These are phyloP conservation scores for Pocota personata DNA, from an alignment of 2,888 invertebrate genomes.

Conservation along the genomic window DNA sequence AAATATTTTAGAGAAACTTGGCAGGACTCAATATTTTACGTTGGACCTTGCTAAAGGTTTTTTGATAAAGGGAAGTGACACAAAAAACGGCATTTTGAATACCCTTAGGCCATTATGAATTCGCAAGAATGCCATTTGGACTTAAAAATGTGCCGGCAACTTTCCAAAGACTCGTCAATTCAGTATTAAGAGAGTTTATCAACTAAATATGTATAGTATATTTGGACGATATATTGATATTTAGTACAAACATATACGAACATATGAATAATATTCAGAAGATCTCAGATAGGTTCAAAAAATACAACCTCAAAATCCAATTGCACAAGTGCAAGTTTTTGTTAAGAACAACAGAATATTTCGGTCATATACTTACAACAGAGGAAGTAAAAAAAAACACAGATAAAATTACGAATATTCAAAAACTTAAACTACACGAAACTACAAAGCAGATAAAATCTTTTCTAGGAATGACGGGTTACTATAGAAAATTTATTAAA, in stretches of 20 bases:
- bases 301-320: background rate
- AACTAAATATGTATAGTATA: background rate
- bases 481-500: too few species aligned
- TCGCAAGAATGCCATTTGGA: background rate
- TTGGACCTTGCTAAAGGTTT: too few species aligned
- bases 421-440: background rate
- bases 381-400: too few species aligned
- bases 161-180: background rate
- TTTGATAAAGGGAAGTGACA: too few species aligned
- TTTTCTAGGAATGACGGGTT: too few species aligned
- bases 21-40: background rate
- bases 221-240: background rate
- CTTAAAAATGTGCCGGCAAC: background rate
- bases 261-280: background rate
- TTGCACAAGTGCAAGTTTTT: background rate
- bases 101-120: too few species aligned
- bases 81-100: too few species aligned
- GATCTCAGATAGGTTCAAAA: background rate
- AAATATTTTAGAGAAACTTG: slow-evolving; percentile 9
- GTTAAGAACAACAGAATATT: background rate
- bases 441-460: background rate
- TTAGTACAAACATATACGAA: background rate
- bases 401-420: background rate
- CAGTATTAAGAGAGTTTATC: background rate
- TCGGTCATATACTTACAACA: background rate